Conservation (phyloP, 2,113 vertebrate species). For the Condylura cristata region DNA sequence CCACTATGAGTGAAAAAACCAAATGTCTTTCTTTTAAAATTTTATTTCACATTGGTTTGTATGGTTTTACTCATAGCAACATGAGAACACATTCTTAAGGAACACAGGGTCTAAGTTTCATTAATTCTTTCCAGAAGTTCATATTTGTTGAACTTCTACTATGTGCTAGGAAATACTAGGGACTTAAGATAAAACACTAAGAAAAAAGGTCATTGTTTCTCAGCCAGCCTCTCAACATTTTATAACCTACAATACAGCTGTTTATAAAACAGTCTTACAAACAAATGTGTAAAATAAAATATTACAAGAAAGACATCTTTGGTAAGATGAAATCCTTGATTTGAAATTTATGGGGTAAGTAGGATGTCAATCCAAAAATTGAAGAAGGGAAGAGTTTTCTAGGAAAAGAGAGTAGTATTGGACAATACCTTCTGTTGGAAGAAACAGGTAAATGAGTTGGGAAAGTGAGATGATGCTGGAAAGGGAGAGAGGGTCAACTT, state of each 20-base stretch:
- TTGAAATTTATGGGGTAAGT: background rate
- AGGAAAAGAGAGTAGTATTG: background rate
- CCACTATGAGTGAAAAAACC: too few species aligned
- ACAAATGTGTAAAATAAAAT: background rate
- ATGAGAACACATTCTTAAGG: background rate
- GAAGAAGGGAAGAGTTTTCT: background rate
- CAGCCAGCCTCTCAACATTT: background rate
- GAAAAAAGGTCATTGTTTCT: background rate
- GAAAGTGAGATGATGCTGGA: background rate
- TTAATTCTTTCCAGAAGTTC: background rate
- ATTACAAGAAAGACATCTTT: background rate
- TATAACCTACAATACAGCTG: background rate
- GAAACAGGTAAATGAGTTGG: background rate
- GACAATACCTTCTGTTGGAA: background rate
- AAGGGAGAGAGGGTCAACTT: background rate
- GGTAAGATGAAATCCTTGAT: background rate
- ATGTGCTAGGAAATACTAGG: background rate
- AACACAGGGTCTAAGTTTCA: background rate
- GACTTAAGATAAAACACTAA: background rate
- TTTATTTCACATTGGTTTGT: too few species aligned
- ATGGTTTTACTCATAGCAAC: too few species aligned
- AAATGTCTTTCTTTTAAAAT: too few species aligned
- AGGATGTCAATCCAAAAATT: background rate
- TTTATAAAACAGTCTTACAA: background rate
- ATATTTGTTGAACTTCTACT: background rate